Conservation (phyloP, 2,113 vertebrate genomes). For the Pelecanus crispus region DNA sequence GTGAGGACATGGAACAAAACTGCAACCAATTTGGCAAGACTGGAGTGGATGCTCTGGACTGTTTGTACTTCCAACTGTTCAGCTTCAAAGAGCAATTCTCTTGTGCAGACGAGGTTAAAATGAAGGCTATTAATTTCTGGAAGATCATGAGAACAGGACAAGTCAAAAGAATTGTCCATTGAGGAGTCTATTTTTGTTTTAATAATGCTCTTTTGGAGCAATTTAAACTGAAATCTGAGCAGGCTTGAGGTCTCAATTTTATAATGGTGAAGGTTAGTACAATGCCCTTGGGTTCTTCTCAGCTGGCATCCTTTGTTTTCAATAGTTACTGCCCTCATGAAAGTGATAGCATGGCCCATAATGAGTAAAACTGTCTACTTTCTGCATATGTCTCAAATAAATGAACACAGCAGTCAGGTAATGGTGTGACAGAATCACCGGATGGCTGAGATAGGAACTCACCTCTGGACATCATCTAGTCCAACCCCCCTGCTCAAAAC, state of each 20-base stretch:
- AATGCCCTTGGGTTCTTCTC: background rate
- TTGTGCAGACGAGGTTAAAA: constrained; percentile 31
- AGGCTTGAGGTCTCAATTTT: background rate
- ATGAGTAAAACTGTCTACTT: background rate
- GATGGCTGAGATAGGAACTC: background rate
- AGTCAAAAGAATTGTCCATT: background rate
- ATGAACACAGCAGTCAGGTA: background rate
- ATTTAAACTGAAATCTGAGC: constrained; percentile 20
- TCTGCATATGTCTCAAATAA: background rate
- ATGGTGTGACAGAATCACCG: background rate
- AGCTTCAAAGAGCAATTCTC: background rate
- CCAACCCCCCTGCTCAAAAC: background rate
- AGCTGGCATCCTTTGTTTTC: background rate
- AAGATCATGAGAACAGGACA: background rate
- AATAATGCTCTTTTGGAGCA: background rate
- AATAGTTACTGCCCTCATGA: background rate
- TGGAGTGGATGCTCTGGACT: background rate
- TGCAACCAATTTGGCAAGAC: background rate
- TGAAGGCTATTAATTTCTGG: constrained; percentile 31
- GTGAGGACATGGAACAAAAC: background rate
- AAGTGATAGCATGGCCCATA: background rate
- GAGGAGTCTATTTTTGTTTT: constrained; percentile 9
- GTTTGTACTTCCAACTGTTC: background rate
- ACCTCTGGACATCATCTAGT: background rate
- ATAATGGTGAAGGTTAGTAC: background rate